A percentile compares a stretch with the other conserved stretches of the same genome.
Evolutionary conservation across 1,140 invertebrate genomes (phyloP).

Genomic region (Philotrypesis tridentata): DNA sequence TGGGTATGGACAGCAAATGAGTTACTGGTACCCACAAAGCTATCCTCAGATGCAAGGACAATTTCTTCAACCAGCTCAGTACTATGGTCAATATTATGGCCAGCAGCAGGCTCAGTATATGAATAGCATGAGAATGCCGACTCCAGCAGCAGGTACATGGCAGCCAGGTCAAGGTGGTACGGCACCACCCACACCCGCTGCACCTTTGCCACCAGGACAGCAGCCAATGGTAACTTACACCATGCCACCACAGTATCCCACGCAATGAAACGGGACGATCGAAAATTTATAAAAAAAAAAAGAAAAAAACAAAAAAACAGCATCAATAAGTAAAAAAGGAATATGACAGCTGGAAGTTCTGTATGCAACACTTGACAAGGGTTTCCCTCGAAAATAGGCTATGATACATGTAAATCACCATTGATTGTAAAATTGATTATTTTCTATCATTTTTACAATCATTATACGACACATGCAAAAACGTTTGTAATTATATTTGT

Average conservation of each 20-base stretch:
- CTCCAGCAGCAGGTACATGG: constrained; percentile 74
- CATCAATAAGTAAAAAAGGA: constrained; percentile 47
- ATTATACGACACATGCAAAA: background rate
- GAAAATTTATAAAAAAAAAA: constrained; percentile 53
- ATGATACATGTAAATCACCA: constrained; percentile 30
- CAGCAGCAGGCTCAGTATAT: constrained; percentile 74
- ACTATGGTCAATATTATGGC: constrained; percentile 76
- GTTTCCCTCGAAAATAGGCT: constrained; percentile 39
- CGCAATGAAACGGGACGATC: constrained; percentile 77
- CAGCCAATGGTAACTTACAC: constrained; percentile 83
- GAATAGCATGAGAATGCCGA: constrained; percentile 75
- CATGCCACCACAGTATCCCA: constrained; percentile 86
- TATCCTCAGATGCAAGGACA: constrained; percentile 77
- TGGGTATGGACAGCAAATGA: constrained; percentile 82
- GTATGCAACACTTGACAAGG: constrained; percentile 48
- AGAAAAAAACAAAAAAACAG: constrained; percentile 46
- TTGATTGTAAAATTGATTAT: constrained; percentile 33
- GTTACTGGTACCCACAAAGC: constrained; percentile 86
- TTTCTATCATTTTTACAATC: constrained; percentile 19
- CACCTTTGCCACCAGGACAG: constrained; percentile 72
- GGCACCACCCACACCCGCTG: constrained; percentile 71
- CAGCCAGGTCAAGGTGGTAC: constrained; percentile 73
- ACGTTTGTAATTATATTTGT: constrained; percentile 32
- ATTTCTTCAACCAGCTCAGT: constrained; percentile 68
- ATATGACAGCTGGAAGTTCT: constrained; percentile 50